phyloP scores from a whole-genome alignment of 2,797 vertebrate genomes.

The Anisognathus igniventris region DNA sequence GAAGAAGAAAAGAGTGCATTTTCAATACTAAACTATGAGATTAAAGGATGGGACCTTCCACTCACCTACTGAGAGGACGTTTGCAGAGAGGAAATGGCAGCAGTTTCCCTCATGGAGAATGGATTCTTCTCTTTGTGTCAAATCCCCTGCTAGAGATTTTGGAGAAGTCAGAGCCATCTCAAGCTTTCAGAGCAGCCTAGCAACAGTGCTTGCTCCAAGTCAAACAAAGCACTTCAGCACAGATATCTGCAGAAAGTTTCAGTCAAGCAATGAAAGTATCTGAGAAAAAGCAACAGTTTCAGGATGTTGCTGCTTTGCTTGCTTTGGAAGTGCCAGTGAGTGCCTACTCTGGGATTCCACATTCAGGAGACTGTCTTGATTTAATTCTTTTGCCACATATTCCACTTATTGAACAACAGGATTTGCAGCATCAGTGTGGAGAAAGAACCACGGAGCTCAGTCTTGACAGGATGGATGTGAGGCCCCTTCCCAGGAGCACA shows the following conservation, averaged over 20 bases:
- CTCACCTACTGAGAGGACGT: constrained; percentile 45
- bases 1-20: neutral
- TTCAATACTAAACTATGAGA: neutral
- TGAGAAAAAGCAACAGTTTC: neutral
- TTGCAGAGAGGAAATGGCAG: constrained; percentile 52
- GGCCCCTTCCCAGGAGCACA: neutral
- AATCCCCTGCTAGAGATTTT: neutral
- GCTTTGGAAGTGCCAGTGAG: neutral
- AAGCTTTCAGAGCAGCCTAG: neutral
- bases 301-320: neutral
- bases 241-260: neutral
- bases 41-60: neutral
- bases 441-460: neutral
- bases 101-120: neutral
- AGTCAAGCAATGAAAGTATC: neutral
- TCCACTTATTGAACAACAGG: neutral
- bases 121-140: neutral
- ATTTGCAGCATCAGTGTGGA: neutral
- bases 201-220: neutral
- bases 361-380: neutral
- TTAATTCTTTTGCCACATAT: neutral
- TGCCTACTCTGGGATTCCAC: neutral
- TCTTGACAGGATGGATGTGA: neutral
- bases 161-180: constrained; percentile 11
- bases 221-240: neutral